These are phyloP conservation scores for Nasonia vitripennis DNA, from an alignment of 1,140 invertebrate genomes.

Conservation along the genomic window DNA sequence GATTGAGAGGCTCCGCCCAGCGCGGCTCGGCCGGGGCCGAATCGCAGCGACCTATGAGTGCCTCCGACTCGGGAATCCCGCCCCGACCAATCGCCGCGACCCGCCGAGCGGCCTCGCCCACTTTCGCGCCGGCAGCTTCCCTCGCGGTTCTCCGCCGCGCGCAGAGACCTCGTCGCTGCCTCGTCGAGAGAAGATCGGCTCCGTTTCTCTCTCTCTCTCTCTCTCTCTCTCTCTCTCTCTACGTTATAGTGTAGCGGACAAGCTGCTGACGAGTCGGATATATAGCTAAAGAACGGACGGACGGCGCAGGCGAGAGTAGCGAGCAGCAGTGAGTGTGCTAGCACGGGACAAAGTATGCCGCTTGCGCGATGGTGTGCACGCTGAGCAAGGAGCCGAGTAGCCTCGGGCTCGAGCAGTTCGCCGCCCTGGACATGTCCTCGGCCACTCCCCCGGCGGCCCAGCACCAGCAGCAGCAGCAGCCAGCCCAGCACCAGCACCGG, in stretches of 20 bases:
- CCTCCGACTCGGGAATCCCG: slow-evolving; percentile 62
- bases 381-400: slow-evolving; percentile 66
- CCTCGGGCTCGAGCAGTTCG: slow-evolving; percentile 25
- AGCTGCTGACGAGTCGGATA: too few relatives aligned
- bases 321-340: slow-evolving; percentile 1
- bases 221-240: neutral
- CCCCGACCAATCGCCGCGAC: slow-evolving; percentile 60
- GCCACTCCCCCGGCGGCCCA: slow-evolving; percentile 60
- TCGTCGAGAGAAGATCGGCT: slow-evolving; percentile 30
- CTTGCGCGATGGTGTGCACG: slow-evolving; percentile 75
- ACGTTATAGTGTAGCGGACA: neutral
- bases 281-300: too few relatives aligned
- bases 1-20: slow-evolving; percentile 72
- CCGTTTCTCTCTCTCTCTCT: neutral
- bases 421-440: slow-evolving; percentile 61
- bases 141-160: neutral
- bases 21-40: neutral
- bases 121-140: neutral
- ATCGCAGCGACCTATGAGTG: slow-evolving; percentile 45
- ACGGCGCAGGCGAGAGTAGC: too few relatives aligned
- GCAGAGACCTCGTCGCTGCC: slow-evolving; percentile 39
- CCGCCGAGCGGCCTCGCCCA: neutral
- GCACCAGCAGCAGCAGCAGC: slow-evolving; percentile 53
- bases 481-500: slow-evolving; percentile 33
- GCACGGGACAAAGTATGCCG: slow-evolving; percentile 67